A percentile compares a stretch with the other conserved stretches of the same genome.
Evolutionary conservation across 2,888 invertebrate genomes (phyloP).

Genomic region (Nomada ruficornis): DNA sequence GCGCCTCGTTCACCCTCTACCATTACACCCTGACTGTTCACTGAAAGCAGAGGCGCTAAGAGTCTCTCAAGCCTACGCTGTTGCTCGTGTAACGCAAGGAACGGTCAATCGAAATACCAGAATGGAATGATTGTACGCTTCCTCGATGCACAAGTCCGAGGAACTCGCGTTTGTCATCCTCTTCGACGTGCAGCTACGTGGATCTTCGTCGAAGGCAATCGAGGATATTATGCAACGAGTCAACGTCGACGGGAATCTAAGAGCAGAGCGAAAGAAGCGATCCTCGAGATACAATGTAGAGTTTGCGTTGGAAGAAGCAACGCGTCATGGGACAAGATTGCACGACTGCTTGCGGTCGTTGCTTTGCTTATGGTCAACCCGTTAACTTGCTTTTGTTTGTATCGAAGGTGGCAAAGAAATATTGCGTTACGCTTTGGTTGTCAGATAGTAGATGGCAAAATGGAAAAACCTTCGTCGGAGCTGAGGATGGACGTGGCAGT

Average conservation of each 20-base stretch:
- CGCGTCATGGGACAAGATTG: constrained; percentile 35
- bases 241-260: constrained; percentile 7
- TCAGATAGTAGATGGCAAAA: not conserved
- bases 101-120: constrained; percentile 71
- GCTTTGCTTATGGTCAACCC: constrained; percentile 2
- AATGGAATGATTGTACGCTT: constrained; percentile 55
- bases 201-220: constrained; percentile 30
- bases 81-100: constrained; percentile 59
- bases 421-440: constrained; percentile 8
- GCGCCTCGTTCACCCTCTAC: constrained; percentile 29
- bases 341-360: constrained; percentile 16
- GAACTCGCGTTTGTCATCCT: constrained; percentile 50
- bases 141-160: constrained; percentile 23
- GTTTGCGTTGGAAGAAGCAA: constrained; percentile 10
- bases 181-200: constrained; percentile 28
- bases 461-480: not conserved
- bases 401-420: not conserved
- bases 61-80: constrained; percentile 49
- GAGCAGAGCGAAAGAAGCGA: not conserved
- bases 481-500: not conserved
- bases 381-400: constrained; percentile 1
- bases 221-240: constrained; percentile 22
- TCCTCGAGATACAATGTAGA: constrained; percentile 12
- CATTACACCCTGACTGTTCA: not conserved
- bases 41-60: constrained; percentile 54